Conservation (phyloP, 2,888 invertebrate genomes). For the Apodemia hepburni region DNA sequence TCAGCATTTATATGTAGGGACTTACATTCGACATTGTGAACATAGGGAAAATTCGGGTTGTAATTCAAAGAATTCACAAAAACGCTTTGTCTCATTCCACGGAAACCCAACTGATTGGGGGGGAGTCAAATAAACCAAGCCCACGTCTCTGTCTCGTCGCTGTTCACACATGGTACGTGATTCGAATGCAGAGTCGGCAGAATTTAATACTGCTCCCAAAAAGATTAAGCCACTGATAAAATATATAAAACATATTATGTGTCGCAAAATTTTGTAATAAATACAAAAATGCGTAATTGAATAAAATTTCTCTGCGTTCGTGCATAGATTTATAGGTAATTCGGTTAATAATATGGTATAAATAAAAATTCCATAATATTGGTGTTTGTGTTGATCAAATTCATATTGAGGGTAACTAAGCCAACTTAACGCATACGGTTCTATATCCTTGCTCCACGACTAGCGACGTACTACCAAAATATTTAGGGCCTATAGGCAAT, state of each 20-base stretch:
- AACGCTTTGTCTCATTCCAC: conserved; percentile 50
- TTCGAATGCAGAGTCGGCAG: conserved; percentile 29
- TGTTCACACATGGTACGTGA: conserved; percentile 36
- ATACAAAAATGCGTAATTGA: no score
- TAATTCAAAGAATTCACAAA: conserved; percentile 43
- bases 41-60: conserved; percentile 30
- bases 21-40: neutral
- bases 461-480: no score
- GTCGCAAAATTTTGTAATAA: neutral
- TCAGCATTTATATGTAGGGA: neutral
- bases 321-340: no score
- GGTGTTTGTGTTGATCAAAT: no score
- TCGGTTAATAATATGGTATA: no score
- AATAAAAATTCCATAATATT: no score
- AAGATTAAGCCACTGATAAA: neutral
- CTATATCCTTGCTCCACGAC: no score
- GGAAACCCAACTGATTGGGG: conserved; percentile 63
- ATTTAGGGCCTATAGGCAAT: no score
- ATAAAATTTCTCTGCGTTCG: no score
- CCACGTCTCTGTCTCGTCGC: conserved; percentile 42
- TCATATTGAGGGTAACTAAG: no score
- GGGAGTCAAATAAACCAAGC: conserved; percentile 52
- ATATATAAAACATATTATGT: neutral
- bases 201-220: conserved; percentile 11
- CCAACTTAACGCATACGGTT: no score